phyloP scores from a whole-genome alignment of 2,797 vertebrate genomes.

The Potorous gilbertii region DNA sequence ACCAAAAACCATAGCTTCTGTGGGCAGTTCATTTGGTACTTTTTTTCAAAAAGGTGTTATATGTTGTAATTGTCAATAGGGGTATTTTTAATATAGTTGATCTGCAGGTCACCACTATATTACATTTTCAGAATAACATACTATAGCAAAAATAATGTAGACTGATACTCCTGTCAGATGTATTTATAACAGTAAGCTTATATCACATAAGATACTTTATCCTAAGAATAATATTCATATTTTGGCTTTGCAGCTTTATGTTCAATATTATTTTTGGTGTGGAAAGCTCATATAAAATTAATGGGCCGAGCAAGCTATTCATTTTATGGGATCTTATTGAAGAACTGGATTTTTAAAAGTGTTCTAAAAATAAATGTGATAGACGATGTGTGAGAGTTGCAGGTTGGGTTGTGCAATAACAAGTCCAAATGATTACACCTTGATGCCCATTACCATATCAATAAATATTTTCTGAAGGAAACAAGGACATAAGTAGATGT shows the following conservation, averaged over 20 bases:
- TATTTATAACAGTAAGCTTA: constrained; percentile 68
- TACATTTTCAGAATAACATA: constrained; percentile 65
- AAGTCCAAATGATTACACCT: constrained; percentile 25
- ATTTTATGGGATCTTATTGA: not conserved
- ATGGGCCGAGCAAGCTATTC: constrained; percentile 42
- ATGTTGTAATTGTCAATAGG: constrained; percentile 54
- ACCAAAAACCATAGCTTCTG: constrained; percentile 10
- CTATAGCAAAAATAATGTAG: constrained; percentile 66
- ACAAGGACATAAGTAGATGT: not conserved
- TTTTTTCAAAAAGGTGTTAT: constrained; percentile 27
- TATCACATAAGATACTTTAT: constrained; percentile 46
- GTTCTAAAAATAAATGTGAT: not conserved
- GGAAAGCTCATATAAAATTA: constrained; percentile 59
- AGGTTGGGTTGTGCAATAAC: constrained; percentile 4
- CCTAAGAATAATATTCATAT: constrained; percentile 37
- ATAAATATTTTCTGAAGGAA: constrained; percentile 1
- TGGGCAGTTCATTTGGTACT: constrained; percentile 49
- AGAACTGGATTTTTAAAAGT: constrained; percentile 40
- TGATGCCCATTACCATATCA: constrained; percentile 32
- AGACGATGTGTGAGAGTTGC: not conserved
- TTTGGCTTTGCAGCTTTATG: constrained; percentile 50
- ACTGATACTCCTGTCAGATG: constrained; percentile 58
- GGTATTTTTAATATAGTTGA: constrained; percentile 54
- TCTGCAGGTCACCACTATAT: constrained; percentile 51
- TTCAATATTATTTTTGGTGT: constrained; percentile 52